Evolutionary conservation across 2,888 invertebrate species (phyloP).

Genomic region (Leptothorax acervorum): DNA sequence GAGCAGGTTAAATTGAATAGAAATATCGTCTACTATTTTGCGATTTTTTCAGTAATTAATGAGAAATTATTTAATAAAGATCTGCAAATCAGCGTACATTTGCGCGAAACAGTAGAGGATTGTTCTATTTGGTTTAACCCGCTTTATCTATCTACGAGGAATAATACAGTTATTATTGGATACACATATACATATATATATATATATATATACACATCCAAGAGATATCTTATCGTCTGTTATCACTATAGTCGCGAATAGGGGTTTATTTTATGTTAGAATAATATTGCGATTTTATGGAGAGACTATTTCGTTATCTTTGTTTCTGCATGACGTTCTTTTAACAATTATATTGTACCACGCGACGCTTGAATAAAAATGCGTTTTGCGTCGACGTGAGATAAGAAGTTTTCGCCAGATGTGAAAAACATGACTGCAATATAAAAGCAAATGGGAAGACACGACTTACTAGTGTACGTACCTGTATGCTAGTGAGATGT

Average conservation of each 20-base stretch:
- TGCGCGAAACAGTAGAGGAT: background rate
- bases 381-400: constrained; percentile 50
- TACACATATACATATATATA: background rate
- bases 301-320: constrained; percentile 16
- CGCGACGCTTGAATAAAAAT: constrained; percentile 26
- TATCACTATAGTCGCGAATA: background rate
- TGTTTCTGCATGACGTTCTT: background rate
- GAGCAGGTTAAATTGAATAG: background rate
- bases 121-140: background rate
- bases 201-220: background rate
- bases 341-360: constrained; percentile 41
- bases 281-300: constrained; percentile 44
- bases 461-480: constrained; percentile 18
- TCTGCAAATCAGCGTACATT: background rate
- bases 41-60: background rate
- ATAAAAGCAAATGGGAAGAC: constrained; percentile 61
- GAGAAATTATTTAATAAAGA: background rate
- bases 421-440: constrained; percentile 51
- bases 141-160: background rate
- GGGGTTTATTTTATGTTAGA: constrained; percentile 34
- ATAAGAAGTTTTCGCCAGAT: constrained; percentile 65
- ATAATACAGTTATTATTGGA: background rate
- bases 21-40: background rate
- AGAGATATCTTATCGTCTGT: background rate
- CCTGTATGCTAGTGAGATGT: constrained; percentile 56